Evolutionary conservation across 1,140 invertebrate species (phyloP).

Genomic region (Eupristina koningsbergeri): DNA sequence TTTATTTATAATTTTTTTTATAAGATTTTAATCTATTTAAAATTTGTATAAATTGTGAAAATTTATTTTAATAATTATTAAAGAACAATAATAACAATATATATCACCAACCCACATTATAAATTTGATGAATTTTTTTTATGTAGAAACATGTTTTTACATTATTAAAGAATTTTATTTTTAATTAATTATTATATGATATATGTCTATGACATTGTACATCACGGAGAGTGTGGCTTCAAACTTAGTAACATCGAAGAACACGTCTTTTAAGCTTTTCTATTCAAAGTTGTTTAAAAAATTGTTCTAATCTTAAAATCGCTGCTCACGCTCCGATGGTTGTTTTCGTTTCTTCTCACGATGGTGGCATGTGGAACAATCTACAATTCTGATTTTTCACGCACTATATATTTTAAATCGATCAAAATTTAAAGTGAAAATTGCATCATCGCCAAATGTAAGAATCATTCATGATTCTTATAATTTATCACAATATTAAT

Average conservation of each 20-base stretch:
- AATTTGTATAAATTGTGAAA: too few species aligned
- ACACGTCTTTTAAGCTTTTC: not conserved
- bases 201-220: not conserved
- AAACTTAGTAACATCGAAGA: not conserved
- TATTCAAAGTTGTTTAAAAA: not conserved
- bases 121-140: too few species aligned
- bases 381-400: slow-evolving; percentile 38
- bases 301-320: slow-evolving; percentile 24
- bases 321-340: slow-evolving; percentile 27
- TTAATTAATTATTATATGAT: not conserved
- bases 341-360: slow-evolving; percentile 46
- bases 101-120: too few species aligned
- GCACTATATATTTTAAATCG: slow-evolving; percentile 31
- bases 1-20: too few species aligned
- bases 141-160: too few species aligned
- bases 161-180: too few species aligned
- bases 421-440: slow-evolving; percentile 45
- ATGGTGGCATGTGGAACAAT: slow-evolving; percentile 42
- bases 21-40: too few species aligned
- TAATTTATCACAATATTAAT: not conserved
- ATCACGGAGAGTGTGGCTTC: not conserved
- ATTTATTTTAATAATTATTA: too few species aligned
- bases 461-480: too few species aligned
- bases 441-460: slow-evolving; percentile 3
- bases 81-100: too few species aligned